Conservation (phyloP, 2,797 vertebrate species). For the Salarias fasciatus region DNA sequence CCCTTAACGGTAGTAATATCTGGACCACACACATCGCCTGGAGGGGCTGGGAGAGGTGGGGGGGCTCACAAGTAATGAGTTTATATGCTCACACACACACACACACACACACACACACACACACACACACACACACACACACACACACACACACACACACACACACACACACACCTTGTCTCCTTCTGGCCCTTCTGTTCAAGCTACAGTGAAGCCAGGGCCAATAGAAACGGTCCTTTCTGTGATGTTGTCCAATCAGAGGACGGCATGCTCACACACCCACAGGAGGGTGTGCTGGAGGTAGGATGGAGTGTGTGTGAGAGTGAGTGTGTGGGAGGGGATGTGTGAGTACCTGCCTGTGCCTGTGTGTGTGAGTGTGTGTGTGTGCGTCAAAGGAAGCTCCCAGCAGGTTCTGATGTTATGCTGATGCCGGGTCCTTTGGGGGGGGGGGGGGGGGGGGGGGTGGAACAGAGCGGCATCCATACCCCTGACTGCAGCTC, state of each 20-base stretch:
- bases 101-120: background rate
- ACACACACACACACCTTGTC: background rate
- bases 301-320: constrained; percentile 32
- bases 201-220: constrained; percentile 22
- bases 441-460: constrained; percentile 5
- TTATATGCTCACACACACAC: constrained; percentile 23
- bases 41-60: constrained; percentile 29
- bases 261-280: constrained; percentile 64
- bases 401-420: constrained; percentile 63
- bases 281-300: constrained; percentile 57
- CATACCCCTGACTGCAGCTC: constrained; percentile 63
- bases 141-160: background rate
- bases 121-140: too few species aligned
- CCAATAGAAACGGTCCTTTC: constrained; percentile 53
- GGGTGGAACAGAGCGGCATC: constrained; percentile 51
- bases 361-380: constrained; percentile 23
- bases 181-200: constrained; percentile 19
- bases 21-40: constrained; percentile 7
- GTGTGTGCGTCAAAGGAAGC: constrained; percentile 36
- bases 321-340: constrained; percentile 18
- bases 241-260: constrained; percentile 59
- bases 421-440: constrained; percentile 71
- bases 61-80: constrained; percentile 37
- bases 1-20: too few species aligned
- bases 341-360: constrained; percentile 34